Conservation (phyloP, 2,797 vertebrate species). For the Anniella stebbinsi region DNA sequence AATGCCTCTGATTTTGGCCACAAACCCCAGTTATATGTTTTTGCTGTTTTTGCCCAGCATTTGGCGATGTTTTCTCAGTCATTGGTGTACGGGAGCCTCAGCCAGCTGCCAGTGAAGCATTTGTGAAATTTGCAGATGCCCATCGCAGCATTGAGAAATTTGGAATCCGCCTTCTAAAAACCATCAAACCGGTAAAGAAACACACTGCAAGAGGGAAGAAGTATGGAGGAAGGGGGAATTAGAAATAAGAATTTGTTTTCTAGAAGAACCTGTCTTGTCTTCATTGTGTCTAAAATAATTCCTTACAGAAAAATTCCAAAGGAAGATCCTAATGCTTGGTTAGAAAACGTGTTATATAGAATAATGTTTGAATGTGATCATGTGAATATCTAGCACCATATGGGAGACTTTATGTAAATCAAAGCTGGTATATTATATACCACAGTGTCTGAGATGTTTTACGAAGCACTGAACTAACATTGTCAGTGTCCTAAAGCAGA, state of each 20-base stretch:
- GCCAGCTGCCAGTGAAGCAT: constrained; percentile 95
- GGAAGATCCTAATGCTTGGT: background rate
- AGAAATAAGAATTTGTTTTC: background rate
- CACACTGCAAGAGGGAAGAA: background rate
- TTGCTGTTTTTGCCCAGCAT: constrained; percentile 81
- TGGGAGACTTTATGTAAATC: too few species aligned
- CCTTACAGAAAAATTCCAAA: background rate
- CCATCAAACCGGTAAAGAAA: constrained; percentile 92
- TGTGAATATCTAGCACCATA: background rate
- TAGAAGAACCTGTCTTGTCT: background rate
- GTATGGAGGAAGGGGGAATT: background rate
- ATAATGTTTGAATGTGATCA: background rate
- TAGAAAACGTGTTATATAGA: background rate
- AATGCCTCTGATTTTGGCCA: background rate
- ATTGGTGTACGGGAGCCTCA: constrained; percentile 97
- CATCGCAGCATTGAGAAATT: constrained; percentile 98
- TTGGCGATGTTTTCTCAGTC: constrained; percentile 97
- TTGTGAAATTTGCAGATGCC: constrained; percentile 97
- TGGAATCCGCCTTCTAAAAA: constrained; percentile 95
- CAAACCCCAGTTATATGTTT: background rate
- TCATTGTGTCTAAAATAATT: background rate
- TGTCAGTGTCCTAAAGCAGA: background rate
- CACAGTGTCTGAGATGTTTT: background rate
- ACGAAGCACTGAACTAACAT: background rate
- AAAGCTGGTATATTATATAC: background rate